Conservation (phyloP, 2,888 invertebrate genomes). For the Troilus luridus region DNA sequence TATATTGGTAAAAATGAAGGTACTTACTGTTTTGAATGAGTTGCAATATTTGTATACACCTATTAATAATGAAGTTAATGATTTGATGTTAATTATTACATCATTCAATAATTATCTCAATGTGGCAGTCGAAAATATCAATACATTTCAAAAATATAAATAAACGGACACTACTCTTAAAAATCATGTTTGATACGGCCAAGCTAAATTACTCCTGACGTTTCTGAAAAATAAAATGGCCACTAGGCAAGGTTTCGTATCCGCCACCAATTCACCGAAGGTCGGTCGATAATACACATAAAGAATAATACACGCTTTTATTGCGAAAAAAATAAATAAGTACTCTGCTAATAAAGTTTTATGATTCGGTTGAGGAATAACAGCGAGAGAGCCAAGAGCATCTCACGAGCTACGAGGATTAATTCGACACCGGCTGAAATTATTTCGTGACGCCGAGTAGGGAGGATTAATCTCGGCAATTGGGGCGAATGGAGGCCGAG, state of each 20-base stretch:
- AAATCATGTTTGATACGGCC: too few relatives aligned
- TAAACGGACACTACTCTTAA: too few relatives aligned
- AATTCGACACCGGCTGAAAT: constrained; percentile 29
- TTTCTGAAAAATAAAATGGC: not conserved
- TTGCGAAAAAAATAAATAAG: not conserved
- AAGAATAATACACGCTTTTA: not conserved
- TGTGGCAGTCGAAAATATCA: too few relatives aligned
- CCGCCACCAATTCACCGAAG: not conserved
- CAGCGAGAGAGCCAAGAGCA: not conserved
- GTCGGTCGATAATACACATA: not conserved
- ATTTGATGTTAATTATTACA: too few relatives aligned
- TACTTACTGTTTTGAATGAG: too few relatives aligned
- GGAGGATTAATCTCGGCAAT: constrained; percentile 3
- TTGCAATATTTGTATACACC: too few relatives aligned
- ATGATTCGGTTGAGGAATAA: not conserved
- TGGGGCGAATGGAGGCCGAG: constrained; percentile 1
- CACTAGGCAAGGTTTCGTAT: not conserved
- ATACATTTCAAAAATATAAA: too few relatives aligned
- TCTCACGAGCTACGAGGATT: not conserved
- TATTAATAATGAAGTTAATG: too few relatives aligned
- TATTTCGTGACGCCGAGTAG: not conserved
- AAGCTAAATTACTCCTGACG: not conserved
- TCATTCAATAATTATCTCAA: too few relatives aligned
- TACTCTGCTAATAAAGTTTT: not conserved
- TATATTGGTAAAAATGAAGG: too few relatives aligned